Evolutionary conservation across 2,888 invertebrate species (phyloP).

Genomic region (Priapulus caudatus): DNA sequence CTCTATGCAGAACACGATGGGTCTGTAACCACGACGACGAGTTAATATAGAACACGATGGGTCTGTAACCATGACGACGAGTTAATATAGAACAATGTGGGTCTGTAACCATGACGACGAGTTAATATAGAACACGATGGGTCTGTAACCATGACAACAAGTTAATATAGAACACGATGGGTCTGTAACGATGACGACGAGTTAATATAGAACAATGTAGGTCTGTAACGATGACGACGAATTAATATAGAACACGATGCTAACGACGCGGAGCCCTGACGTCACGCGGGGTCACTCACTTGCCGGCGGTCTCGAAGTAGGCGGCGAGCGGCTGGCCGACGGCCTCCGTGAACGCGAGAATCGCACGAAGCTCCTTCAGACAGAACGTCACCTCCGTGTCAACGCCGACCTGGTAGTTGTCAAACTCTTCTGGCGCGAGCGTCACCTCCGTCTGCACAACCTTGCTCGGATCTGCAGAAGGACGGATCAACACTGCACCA

Average conservation of each 20-base stretch:
- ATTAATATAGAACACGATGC: no score
- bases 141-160: slow-evolving; percentile 45
- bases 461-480: slow-evolving; percentile 47
- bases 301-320: not conserved
- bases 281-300: slow-evolving; percentile 3
- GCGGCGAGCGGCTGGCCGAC: not conserved
- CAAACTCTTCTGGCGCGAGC: slow-evolving; percentile 60
- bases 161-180: no score
- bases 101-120: slow-evolving; percentile 45
- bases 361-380: slow-evolving; percentile 52
- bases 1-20: slow-evolving; percentile 59
- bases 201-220: no score
- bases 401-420: slow-evolving; percentile 49
- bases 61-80: slow-evolving; percentile 45
- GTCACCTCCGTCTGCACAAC: slow-evolving; percentile 64
- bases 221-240: no score
- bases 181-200: no score
- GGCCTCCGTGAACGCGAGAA: not conserved
- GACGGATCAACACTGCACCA: no score
- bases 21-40: slow-evolving; percentile 45
- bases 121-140: slow-evolving; percentile 60
- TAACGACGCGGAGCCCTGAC: no score
- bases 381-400: slow-evolving; percentile 69
- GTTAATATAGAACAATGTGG: slow-evolving; percentile 60
- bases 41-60: slow-evolving; percentile 60